A percentile compares a stretch with the other conserved stretches of the same genome.
Conservation (phyloP, 2,797 vertebrate species). For the Rhinichthys osculus region DNA sequence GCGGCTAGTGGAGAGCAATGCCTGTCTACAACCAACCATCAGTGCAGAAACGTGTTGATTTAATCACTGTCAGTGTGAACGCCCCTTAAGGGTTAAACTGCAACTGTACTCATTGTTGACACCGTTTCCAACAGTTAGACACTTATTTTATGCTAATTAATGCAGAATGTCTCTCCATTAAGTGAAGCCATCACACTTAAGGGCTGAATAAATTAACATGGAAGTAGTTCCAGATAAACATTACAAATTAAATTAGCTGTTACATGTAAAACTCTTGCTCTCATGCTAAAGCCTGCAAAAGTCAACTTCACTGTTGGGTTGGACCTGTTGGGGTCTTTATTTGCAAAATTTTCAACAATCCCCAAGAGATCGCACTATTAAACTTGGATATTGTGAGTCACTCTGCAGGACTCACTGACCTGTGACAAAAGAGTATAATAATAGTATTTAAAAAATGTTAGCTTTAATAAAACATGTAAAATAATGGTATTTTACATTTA, state of each 20-base stretch:
- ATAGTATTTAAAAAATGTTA: not conserved
- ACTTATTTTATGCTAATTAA: constrained; percentile 4
- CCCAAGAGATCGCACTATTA: not conserved
- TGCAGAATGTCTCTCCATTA: not conserved
- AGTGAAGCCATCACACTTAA: not conserved
- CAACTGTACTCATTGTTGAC: not conserved
- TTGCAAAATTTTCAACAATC: not conserved
- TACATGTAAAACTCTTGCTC: not conserved
- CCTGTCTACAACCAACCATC: not conserved
- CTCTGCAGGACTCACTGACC: not conserved
- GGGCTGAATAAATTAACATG: constrained; percentile 4
- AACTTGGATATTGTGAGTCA: not conserved
- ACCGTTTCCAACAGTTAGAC: not conserved
- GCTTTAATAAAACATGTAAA: no score
- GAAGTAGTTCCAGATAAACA: not conserved
- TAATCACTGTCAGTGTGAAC: not conserved
- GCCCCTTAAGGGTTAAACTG: constrained; percentile 11
- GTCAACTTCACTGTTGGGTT: not conserved
- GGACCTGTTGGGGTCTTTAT: not conserved
- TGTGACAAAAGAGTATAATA: not conserved
- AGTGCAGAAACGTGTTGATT: not conserved
- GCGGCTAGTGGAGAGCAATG: not conserved
- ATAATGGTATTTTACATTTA: not conserved
- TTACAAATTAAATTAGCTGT: not conserved
- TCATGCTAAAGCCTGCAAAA: not conserved